phyloP scores from a whole-genome alignment of 2,888 invertebrate species.

The Philhelius pedissequus region DNA sequence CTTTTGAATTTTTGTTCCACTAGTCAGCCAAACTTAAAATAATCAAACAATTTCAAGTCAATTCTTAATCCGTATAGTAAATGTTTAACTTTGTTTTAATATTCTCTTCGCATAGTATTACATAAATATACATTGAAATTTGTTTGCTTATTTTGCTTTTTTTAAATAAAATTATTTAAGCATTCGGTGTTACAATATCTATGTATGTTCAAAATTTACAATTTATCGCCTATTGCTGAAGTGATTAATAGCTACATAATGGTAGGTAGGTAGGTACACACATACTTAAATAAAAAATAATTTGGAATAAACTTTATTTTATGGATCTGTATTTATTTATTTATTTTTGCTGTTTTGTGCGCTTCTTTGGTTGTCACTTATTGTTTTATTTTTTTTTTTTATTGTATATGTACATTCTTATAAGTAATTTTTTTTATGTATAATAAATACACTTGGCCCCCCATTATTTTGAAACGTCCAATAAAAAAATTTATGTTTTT shows the following conservation, averaged over 20 bases:
- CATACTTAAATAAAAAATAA: no score
- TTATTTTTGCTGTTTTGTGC: conserved; percentile 31
- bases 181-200: neutral
- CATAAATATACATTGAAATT: neutral
- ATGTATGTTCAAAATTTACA: neutral
- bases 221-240: neutral
- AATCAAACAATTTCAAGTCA: neutral
- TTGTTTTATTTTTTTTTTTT: conserved; percentile 36
- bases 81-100: conserved; percentile 44
- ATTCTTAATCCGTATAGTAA: conserved; percentile 20
- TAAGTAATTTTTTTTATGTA: conserved; percentile 35
- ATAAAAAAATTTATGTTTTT: conserved; percentile 31
- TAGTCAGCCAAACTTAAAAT: conserved; percentile 18
- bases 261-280: no score
- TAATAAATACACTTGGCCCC: conserved; percentile 64
- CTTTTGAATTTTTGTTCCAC: neutral
- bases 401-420: conserved; percentile 58
- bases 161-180: neutral
- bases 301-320: neutral
- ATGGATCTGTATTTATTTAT: neutral
- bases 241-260: neutral
- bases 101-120: neutral
- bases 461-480: conserved; percentile 59
- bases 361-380: conserved; percentile 1
- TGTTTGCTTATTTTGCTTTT: neutral